Evolutionary conservation across 2,797 vertebrate genomes (phyloP).

Genomic region (Hephaestus fuliginosus): DNA sequence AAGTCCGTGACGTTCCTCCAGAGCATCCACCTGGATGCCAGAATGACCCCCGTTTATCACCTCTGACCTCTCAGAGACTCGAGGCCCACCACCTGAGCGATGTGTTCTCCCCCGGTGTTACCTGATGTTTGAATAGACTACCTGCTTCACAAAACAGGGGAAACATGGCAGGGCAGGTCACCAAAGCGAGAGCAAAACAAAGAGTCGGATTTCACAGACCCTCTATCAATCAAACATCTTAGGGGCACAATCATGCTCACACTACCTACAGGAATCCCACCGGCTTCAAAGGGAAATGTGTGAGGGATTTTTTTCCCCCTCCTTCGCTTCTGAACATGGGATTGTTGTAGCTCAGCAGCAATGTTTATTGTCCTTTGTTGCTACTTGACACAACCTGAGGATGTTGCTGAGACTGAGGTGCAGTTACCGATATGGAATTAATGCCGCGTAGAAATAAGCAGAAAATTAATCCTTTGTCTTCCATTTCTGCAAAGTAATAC

Average conservation of each 20-base stretch:
- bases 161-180: conserved; percentile 84
- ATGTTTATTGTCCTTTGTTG: conserved; percentile 70
- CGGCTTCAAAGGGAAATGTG: conserved; percentile 73
- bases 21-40: conserved; percentile 72
- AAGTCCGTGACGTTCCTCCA: conserved; percentile 22
- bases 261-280: conserved; percentile 71
- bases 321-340: conserved; percentile 53
- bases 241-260: conserved; percentile 68
- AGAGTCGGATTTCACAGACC: conserved; percentile 82
- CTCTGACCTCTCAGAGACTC: conserved; percentile 66
- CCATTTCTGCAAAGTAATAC: conserved; percentile 67
- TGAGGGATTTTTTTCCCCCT: conserved; percentile 49
- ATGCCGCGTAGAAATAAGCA: conserved; percentile 43
- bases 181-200: conserved; percentile 75
- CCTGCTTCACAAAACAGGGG: conserved; percentile 74
- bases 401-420: conserved; percentile 46
- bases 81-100: conserved; percentile 64
- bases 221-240: conserved; percentile 85
- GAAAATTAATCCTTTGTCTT: conserved; percentile 71
- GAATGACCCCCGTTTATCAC: conserved; percentile 64
- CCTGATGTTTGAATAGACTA: conserved; percentile 77
- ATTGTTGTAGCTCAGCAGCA: conserved; percentile 65
- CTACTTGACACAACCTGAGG: conserved; percentile 64
- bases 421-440: conserved; percentile 46
- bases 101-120: conserved; percentile 53